Evolutionary conservation across 2,797 vertebrate species (phyloP).

Genomic region (Pagetopsis macropterus): DNA sequence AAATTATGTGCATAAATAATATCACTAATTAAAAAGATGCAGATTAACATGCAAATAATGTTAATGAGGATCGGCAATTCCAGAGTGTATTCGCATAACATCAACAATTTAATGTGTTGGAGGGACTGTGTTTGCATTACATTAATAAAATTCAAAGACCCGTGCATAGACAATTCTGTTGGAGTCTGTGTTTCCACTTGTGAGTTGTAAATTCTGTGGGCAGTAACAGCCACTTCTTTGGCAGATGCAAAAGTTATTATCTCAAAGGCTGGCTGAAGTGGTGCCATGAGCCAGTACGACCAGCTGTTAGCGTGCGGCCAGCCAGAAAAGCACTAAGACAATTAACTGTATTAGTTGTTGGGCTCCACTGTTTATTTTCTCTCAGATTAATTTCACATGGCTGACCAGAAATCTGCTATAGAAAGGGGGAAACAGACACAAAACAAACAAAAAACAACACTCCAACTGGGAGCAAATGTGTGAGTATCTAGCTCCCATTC

Average conservation of each 20-base stretch:
- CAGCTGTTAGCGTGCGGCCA: conserved; percentile 96
- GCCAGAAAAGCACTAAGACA: conserved; percentile 91
- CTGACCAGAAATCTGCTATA: conserved; percentile 73
- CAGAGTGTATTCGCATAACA: conserved; percentile 99
- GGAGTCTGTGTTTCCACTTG: conserved; percentile 96
- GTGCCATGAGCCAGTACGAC: conserved; percentile 93
- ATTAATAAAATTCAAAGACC: conserved; percentile 99
- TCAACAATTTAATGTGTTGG: conserved; percentile 99
- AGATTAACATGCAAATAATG: conserved; percentile 99
- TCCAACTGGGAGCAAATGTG: conserved; percentile 58
- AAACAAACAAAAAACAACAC: conserved; percentile 60
- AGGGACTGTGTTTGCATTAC: conserved; percentile 99
- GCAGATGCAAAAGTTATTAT: conserved; percentile 99
- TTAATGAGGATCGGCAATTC: conserved; percentile 99
- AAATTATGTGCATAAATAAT: conserved; percentile 99
- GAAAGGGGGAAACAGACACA: conserved; percentile 52
- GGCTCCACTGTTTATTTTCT: conserved; percentile 91
- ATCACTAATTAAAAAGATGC: conserved; percentile 99
- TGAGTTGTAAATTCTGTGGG: conserved; percentile 99
- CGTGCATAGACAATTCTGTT: conserved; percentile 97
- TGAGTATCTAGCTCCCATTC: conserved; percentile 40
- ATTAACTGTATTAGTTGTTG: conserved; percentile 96
- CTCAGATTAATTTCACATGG: conserved; percentile 92
- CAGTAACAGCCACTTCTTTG: conserved; percentile 91
- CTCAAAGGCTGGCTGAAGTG: conserved; percentile 95